A percentile compares a stretch with the other conserved stretches of the same genome.
These are phyloP conservation scores for Dryomyza anilis DNA, from an alignment of 2,888 invertebrate genomes.

Conservation along the genomic window DNA sequence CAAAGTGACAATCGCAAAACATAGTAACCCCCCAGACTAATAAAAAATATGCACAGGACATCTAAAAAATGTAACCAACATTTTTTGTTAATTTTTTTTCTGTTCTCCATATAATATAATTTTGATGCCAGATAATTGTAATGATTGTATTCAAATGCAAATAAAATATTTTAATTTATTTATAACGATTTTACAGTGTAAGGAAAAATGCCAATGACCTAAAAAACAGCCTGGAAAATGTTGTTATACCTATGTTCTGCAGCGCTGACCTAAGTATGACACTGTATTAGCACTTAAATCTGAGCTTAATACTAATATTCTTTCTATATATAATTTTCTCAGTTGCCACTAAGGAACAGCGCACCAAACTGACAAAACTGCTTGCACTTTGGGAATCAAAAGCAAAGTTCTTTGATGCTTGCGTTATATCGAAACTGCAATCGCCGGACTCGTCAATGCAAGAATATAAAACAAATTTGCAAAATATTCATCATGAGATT, in stretches of 20 bases:
- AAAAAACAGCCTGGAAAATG: slow-evolving; percentile 90
- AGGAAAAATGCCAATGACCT: slow-evolving; percentile 94
- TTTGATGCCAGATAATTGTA: no score
- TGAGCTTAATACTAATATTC: slow-evolving; percentile 35
- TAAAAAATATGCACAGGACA: no score
- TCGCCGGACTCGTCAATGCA: slow-evolving; percentile 87
- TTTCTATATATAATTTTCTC: slow-evolving; percentile 56
- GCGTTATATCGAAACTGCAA: slow-evolving; percentile 84
- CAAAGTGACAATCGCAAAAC: no score
- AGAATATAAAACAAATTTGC: slow-evolving; percentile 84
- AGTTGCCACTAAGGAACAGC: slow-evolving; percentile 85
- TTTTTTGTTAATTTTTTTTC: no score
- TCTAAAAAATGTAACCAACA: no score
- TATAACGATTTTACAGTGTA: slow-evolving; percentile 73
- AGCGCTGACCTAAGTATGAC: slow-evolving; percentile 82
- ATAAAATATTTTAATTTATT: no score
- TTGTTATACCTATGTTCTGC: slow-evolving; percentile 98
- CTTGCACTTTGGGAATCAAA: slow-evolving; percentile 97
- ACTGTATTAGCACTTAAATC: slow-evolving; percentile 10
- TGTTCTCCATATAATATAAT: no score
- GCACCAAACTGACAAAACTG: slow-evolving; percentile 89
- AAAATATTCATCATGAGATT: slow-evolving; percentile 79
- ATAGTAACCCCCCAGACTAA: no score
- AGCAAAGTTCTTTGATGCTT: slow-evolving; percentile 82
- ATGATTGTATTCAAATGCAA: no score